A percentile compares a stretch with the other conserved stretches of the same genome.
These are phyloP conservation scores for Crematogaster levior DNA, from an alignment of 2,888 invertebrate genomes.

Conservation along the genomic window DNA sequence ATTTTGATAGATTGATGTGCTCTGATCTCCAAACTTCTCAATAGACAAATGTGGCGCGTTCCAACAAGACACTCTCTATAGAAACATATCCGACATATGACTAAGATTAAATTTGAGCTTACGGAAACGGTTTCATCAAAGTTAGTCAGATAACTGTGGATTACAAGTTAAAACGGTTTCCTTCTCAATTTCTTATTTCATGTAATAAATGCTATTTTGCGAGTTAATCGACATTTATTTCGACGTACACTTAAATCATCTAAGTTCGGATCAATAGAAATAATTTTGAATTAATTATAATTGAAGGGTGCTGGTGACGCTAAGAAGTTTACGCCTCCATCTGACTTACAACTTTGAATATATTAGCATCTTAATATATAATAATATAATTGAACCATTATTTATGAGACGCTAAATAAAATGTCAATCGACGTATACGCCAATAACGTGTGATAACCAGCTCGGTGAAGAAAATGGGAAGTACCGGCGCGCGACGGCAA, in stretches of 20 bases:
- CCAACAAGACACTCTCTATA: background rate
- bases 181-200: background rate
- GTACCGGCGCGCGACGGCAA: background rate
- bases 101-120: constrained; percentile 38
- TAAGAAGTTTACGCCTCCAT: background rate
- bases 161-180: constrained; percentile 8
- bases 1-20: background rate
- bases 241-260: background rate
- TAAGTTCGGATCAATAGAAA: background rate
- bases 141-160: background rate
- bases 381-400: constrained; percentile 10
- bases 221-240: background rate
- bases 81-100: background rate
- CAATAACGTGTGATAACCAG: background rate
- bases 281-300: background rate
- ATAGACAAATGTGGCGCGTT: background rate
- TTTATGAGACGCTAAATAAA: background rate
- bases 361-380: background rate
- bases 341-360: background rate
- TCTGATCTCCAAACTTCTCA: constrained; percentile 34
- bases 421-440: background rate
- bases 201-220: background rate
- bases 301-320: background rate
- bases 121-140: background rate
- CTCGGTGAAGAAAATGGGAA: background rate